These are phyloP conservation scores for Hapalemur alaotrensis DNA, from an alignment of 2,797 vertebrate species.

Conservation along the genomic window DNA sequence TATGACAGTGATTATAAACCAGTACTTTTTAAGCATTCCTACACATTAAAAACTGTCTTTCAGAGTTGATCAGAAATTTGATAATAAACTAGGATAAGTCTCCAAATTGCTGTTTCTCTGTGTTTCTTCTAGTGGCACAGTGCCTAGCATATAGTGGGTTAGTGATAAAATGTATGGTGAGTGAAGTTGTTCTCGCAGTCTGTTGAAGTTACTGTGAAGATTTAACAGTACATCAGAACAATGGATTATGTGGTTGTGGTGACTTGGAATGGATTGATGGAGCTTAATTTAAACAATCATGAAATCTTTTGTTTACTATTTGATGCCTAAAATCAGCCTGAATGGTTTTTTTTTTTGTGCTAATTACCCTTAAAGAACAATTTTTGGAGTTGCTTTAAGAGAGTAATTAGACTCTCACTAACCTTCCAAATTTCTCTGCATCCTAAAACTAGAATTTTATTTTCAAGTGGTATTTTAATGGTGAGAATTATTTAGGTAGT, in stretches of 20 bases:
- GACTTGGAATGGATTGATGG: background rate
- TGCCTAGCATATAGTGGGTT: background rate
- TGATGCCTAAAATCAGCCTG: background rate
- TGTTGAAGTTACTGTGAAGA: background rate
- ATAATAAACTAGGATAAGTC: background rate
- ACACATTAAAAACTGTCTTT: background rate
- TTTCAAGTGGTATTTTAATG: background rate
- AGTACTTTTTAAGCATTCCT: background rate
- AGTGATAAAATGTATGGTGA: background rate
- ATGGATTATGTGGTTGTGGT: background rate
- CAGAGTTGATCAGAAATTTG: background rate
- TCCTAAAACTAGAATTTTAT: conserved; percentile 16
- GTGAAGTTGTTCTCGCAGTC: background rate
- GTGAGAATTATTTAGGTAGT: background rate
- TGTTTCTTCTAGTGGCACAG: background rate
- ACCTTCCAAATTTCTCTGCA: background rate
- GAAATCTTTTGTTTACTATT: background rate
- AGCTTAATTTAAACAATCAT: background rate
- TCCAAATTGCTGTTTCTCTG: background rate
- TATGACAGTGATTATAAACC: background rate
- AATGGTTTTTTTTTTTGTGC: background rate
- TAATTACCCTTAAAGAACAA: background rate
- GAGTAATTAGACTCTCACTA: background rate
- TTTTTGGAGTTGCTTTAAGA: background rate
- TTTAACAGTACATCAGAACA: background rate